Evolutionary conservation across 2,888 invertebrate genomes (phyloP).

Genomic region (Rhimphoctona megacephalus): DNA sequence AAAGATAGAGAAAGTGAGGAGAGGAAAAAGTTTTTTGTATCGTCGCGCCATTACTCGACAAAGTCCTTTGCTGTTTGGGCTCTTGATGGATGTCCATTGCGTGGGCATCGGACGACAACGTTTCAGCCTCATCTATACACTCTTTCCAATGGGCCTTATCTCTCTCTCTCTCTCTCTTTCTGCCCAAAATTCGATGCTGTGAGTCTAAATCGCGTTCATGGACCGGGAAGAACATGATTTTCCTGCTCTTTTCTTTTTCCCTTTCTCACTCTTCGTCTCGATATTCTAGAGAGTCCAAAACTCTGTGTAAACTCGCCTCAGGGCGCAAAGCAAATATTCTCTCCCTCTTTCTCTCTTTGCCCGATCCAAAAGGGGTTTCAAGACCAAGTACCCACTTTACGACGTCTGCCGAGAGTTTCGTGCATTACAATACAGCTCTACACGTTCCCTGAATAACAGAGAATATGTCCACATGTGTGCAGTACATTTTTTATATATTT

Average conservation of each 20-base stretch:
- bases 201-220: constrained; percentile 21
- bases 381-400: constrained; percentile 63
- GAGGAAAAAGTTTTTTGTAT: constrained; percentile 74
- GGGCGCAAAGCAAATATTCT: constrained; percentile 24
- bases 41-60: constrained; percentile 82
- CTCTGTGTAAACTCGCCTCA: constrained; percentile 61
- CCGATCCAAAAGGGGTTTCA: constrained; percentile 63
- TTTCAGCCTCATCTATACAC: constrained; percentile 71
- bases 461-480: constrained; percentile 20
- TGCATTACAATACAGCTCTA: constrained; percentile 29
- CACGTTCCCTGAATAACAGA: constrained; percentile 49
- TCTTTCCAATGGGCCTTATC: constrained; percentile 70
- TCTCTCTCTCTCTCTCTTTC: constrained; percentile 11
- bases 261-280: constrained; percentile 13
- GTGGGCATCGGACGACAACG: constrained; percentile 77
- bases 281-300: constrained; percentile 39
- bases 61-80: constrained; percentile 80
- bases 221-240: constrained; percentile 23
- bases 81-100: constrained; percentile 82
- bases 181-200: constrained; percentile 41
- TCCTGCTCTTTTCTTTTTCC: not conserved
- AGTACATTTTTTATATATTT: constrained; percentile 25
- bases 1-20: constrained; percentile 18
- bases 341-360: not conserved
- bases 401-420: constrained; percentile 54